Evolutionary conservation across 92 coral and sea anemone genomes (phyloP).

Genomic region (Palythoa grandis): DNA sequence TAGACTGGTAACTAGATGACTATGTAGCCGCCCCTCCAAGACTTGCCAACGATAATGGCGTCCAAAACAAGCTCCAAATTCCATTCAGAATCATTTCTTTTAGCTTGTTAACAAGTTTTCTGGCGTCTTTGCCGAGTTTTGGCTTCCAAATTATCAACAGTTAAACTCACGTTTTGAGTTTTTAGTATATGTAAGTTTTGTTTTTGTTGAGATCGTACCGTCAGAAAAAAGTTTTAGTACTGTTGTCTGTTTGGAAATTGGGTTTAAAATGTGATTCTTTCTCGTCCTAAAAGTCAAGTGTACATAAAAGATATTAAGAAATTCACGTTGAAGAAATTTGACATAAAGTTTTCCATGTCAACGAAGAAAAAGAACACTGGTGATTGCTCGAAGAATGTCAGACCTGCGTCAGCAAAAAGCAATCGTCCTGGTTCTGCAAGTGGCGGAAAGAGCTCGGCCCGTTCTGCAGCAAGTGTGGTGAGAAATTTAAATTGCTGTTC

Average conservation of each 20-base stretch:
- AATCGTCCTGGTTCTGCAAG: slow-evolving; percentile 59
- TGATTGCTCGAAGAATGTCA: slow-evolving; percentile 8
- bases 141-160: background rate
- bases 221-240: background rate
- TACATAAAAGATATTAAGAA: background rate
- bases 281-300: background rate
- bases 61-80: slow-evolving; percentile 68
- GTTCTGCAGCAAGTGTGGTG: slow-evolving; percentile 80
- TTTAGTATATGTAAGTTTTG: background rate
- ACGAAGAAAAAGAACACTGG: slow-evolving; percentile 43
- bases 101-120: background rate
- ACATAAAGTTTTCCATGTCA: slow-evolving; percentile 16
- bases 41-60: slow-evolving; percentile 64
- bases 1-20: slow-evolving; percentile 32
- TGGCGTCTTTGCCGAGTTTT: background rate
- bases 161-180: background rate
- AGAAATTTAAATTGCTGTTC: slow-evolving; percentile 27
- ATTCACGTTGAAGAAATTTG: background rate
- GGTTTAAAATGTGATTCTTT: slow-evolving; percentile 17
- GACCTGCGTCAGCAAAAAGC: slow-evolving; percentile 57
- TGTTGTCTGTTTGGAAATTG: background rate
- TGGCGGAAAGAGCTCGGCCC: slow-evolving; percentile 68
- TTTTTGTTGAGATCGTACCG: background rate
- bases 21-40: slow-evolving; percentile 54
- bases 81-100: slow-evolving; percentile 47